phyloP scores from a whole-genome alignment of 2,113 vertebrate species.

The Proterorhinus semilunaris region DNA sequence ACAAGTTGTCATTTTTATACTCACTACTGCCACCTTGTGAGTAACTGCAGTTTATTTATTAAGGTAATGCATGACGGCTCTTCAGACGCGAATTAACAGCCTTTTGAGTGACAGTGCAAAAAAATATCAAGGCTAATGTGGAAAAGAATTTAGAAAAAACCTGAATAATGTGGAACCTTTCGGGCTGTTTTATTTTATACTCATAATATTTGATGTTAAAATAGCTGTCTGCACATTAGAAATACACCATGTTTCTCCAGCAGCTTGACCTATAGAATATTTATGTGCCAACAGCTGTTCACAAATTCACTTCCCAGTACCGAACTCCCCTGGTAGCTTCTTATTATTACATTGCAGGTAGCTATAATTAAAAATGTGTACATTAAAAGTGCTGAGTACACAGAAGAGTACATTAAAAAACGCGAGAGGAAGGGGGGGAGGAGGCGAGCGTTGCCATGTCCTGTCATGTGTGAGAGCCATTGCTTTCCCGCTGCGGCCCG shows the following conservation, averaged over 20 bases:
- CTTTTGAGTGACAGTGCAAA: too few species aligned
- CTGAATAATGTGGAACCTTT: too few species aligned
- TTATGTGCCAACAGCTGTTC: slow-evolving; percentile 10
- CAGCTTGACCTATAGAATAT: slow-evolving; percentile 23
- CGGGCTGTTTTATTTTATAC: too few species aligned
- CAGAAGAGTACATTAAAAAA: slow-evolving; percentile 14
- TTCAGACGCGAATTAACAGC: too few species aligned
- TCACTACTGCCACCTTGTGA: too few species aligned
- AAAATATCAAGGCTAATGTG: too few species aligned
- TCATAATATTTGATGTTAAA: too few species aligned
- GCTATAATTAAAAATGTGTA: slow-evolving; percentile 21
- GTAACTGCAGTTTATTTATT: too few species aligned
- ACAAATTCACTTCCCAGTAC: slow-evolving; percentile 4
- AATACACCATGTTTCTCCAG: background rate
- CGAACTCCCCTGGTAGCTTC: slow-evolving; percentile 16
- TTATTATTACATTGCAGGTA: slow-evolving; percentile 21
- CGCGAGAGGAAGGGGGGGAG: background rate
- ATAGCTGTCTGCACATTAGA: background rate
- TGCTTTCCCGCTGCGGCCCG: slow-evolving; percentile 24
- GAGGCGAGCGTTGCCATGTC: slow-evolving; percentile 21
- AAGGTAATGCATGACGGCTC: too few species aligned
- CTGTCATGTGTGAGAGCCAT: slow-evolving; percentile 44
- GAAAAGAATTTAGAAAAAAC: too few species aligned
- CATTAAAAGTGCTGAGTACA: slow-evolving; percentile 16
- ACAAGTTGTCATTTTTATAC: too few species aligned